Conservation (phyloP, 2,888 invertebrate species). For the Zonitis immaculata region DNA sequence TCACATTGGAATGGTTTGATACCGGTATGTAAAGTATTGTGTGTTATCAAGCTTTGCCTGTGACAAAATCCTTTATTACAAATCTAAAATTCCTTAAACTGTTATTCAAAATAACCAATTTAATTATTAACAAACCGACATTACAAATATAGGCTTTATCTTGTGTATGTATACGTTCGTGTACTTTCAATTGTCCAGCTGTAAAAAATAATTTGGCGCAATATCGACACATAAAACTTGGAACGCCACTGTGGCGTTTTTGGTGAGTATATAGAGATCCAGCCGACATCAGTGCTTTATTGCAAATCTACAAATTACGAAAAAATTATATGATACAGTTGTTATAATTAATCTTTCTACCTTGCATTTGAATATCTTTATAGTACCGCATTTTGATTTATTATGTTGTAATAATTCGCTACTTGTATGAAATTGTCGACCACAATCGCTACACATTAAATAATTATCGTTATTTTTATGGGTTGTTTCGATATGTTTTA, state of each 20-base stretch:
- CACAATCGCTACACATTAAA: constrained; percentile 48
- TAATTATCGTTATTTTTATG: constrained; percentile 44
- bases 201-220: constrained; percentile 42
- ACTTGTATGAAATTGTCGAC: constrained; percentile 46
- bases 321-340: neutral
- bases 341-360: constrained; percentile 18
- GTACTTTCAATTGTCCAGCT: constrained; percentile 39
- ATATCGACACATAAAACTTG: constrained; percentile 39
- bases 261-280: constrained; percentile 41
- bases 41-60: constrained; percentile 51
- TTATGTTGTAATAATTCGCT: constrained; percentile 42
- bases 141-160: constrained; percentile 42
- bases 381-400: constrained; percentile 48
- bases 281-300: constrained; percentile 37
- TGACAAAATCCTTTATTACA: constrained; percentile 51
- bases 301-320: constrained; percentile 33
- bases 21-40: constrained; percentile 50
- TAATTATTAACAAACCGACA: constrained; percentile 31
- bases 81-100: too few relatives aligned
- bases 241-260: constrained; percentile 36
- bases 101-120: too few relatives aligned
- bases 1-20: constrained; percentile 52
- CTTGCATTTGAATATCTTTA: constrained; percentile 45
- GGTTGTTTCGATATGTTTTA: constrained; percentile 43
- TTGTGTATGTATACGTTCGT: constrained; percentile 42